phyloP scores from a whole-genome alignment of 2,113 vertebrate species.

The Onychorhynchus coronatus region DNA sequence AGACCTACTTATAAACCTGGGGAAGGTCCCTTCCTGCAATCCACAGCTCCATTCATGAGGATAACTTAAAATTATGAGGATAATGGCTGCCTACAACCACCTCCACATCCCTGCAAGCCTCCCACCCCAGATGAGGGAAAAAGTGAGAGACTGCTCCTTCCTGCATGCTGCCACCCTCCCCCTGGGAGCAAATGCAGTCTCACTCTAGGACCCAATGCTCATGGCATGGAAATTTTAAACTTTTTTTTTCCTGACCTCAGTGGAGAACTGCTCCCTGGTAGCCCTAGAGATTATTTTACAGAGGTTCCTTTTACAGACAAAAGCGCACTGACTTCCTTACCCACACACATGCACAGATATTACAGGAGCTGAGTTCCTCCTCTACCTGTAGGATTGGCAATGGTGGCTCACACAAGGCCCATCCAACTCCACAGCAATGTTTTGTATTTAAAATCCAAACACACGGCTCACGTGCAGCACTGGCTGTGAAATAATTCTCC shows the following conservation, averaged over 20 bases:
- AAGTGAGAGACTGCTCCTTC: background rate
- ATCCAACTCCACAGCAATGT: background rate
- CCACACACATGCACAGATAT: fast-evolving
- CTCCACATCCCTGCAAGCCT: background rate
- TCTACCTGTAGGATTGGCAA: background rate
- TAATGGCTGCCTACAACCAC: background rate
- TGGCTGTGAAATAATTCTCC: slow-evolving; percentile 34
- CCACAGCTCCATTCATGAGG: background rate
- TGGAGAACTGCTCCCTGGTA: background rate
- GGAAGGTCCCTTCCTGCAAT: background rate
- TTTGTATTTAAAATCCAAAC: slow-evolving; percentile 49
- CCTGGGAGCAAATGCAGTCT: background rate
- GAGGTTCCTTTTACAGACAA: background rate
- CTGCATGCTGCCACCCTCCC: background rate
- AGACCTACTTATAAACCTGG: background rate
- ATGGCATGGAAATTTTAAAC: background rate
- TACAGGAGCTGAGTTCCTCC: background rate
- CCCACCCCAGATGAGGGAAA: background rate
- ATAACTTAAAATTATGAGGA: background rate
- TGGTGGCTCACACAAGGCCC: background rate
- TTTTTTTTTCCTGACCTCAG: background rate
- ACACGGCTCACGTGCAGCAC: background rate
- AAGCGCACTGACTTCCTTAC: background rate
- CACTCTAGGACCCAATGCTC: background rate
- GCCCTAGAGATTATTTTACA: background rate